phyloP scores from a whole-genome alignment of 2,113 vertebrate genomes.

The Cyprinodon tularosa region DNA sequence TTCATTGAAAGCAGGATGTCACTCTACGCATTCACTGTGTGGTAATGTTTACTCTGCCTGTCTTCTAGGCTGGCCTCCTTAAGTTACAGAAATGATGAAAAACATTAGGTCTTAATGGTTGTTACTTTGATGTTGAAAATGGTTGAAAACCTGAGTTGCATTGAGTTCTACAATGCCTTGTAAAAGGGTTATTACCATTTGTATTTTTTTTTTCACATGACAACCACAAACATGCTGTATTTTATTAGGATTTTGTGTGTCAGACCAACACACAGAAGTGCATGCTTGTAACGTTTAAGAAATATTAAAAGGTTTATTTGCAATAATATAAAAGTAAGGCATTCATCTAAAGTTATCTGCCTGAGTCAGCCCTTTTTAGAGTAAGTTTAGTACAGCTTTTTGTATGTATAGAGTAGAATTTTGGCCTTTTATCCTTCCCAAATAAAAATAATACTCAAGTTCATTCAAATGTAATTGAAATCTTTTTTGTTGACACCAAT shows the following conservation, averaged over 20 bases:
- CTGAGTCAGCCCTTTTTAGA: background rate
- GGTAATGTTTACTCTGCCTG: constrained; percentile 50
- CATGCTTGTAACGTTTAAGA: background rate
- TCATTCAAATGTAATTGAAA: no score
- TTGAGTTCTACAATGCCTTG: constrained; percentile 17
- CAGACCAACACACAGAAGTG: background rate
- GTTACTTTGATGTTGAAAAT: constrained; percentile 44
- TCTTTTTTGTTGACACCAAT: no score
- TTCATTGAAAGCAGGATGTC: constrained; percentile 49
- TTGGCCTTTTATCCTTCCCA: background rate
- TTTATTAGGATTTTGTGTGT: background rate
- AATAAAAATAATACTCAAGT: no score
- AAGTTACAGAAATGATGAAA: constrained; percentile 25
- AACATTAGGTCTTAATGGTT: constrained; percentile 20
- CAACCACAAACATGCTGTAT: background rate
- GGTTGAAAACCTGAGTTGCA: constrained; percentile 30
- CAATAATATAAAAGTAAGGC: background rate
- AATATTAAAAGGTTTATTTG: background rate
- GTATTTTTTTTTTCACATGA: background rate
- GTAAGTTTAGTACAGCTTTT: background rate
- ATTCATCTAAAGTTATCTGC: background rate
- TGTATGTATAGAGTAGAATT: background rate
- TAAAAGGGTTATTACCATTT: background rate
- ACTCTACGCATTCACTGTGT: constrained; percentile 23
- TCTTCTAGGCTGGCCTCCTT: constrained; percentile 25